A percentile compares a stretch with the other conserved stretches of the same genome.
Evolutionary conservation across 1,140 invertebrate species (phyloP).

Genomic region (Nephotettix cincticeps): DNA sequence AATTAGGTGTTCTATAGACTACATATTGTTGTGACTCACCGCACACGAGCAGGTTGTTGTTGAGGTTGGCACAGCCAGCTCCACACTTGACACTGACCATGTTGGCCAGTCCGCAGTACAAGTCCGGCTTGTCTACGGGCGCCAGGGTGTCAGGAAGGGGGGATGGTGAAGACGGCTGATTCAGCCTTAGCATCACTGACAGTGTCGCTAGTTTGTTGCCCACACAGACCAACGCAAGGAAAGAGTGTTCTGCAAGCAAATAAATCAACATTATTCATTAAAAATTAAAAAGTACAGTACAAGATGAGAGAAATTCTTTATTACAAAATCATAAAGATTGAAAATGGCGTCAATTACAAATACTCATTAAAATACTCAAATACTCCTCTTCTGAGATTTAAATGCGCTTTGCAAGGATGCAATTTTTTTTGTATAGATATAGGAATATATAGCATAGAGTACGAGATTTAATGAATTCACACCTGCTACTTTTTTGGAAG

Average conservation of each 20-base stretch:
- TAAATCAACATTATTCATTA: too few relatives aligned
- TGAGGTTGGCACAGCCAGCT: conserved; percentile 68
- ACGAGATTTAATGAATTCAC: too few relatives aligned
- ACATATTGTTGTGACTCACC: conserved; percentile 52
- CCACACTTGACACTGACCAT: conserved; percentile 72
- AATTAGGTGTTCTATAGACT: too few relatives aligned
- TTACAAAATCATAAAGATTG: too few relatives aligned
- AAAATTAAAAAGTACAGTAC: too few relatives aligned
- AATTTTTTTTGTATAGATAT: too few relatives aligned
- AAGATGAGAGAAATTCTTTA: too few relatives aligned
- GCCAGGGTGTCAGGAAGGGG: conserved; percentile 34
- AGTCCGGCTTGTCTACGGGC: conserved; percentile 43
- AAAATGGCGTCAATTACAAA: too few relatives aligned
- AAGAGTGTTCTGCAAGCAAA: conserved; percentile 56
- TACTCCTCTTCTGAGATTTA: too few relatives aligned
- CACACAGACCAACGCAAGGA: conserved; percentile 65
- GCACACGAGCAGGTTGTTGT: conserved; percentile 69
- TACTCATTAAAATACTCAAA: too few relatives aligned
- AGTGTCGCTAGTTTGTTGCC: conserved; percentile 61
- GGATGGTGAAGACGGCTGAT: conserved; percentile 49
- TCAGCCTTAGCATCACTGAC: conserved; percentile 61
- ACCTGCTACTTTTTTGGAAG: conserved; percentile 57
- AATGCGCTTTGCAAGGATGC: too few relatives aligned
- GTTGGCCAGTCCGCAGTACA: conserved; percentile 61
- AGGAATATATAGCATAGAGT: too few relatives aligned